Conservation (phyloP, 1,140 invertebrate genomes). For the Heliconius himera region DNA sequence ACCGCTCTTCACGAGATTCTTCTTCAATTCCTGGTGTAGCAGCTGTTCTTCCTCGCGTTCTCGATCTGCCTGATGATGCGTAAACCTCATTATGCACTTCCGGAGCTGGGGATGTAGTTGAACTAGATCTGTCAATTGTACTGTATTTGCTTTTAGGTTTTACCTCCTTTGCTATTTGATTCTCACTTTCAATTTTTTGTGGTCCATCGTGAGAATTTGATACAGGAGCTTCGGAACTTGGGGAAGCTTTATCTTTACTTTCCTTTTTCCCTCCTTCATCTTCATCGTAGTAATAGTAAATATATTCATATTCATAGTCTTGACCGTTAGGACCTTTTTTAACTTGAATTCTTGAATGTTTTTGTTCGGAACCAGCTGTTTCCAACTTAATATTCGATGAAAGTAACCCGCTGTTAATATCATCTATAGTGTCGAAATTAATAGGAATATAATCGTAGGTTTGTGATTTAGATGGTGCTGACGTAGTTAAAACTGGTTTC, state of each 20-base stretch:
- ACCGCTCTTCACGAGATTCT: slow-evolving; percentile 81
- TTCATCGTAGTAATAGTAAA: slow-evolving; percentile 95
- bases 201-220: slow-evolving; percentile 83
- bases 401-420: slow-evolving; percentile 76
- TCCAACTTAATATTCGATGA: slow-evolving; percentile 77
- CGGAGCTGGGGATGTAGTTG: slow-evolving; percentile 77
- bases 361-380: slow-evolving; percentile 78
- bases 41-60: slow-evolving; percentile 83
- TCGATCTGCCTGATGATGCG: slow-evolving; percentile 80
- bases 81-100: slow-evolving; percentile 86
- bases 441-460: slow-evolving; percentile 76
- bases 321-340: slow-evolving; percentile 95
- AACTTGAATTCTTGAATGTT: slow-evolving; percentile 87
- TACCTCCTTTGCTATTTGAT: slow-evolving; percentile 70
- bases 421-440: slow-evolving; percentile 77
- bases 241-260: slow-evolving; percentile 63
- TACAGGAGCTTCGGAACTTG: slow-evolving; percentile 52
- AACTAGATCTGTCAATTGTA: slow-evolving; percentile 84
- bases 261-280: slow-evolving; percentile 85
- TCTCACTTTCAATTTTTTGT: slow-evolving; percentile 78
- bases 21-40: slow-evolving; percentile 79
- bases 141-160: slow-evolving; percentile 84
- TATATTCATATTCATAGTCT: slow-evolving; percentile 95
- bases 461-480: slow-evolving; percentile 56
- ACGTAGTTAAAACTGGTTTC: slow-evolving; percentile 76